These are phyloP conservation scores for Poecile atricapillus DNA, from an alignment of 2,113 vertebrate genomes.

Conservation along the genomic window DNA sequence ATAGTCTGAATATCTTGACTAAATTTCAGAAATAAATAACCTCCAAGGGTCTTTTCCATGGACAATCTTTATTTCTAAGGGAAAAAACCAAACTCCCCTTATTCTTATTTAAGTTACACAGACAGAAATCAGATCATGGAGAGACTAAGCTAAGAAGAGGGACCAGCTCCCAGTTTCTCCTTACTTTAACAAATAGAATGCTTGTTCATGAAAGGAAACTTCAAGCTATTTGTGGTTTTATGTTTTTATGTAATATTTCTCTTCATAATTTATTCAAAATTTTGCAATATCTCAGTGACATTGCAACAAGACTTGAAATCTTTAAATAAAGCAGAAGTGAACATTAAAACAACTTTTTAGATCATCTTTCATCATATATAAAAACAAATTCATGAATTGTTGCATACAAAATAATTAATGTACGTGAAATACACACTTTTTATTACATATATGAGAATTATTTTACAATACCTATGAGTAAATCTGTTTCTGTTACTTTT, in stretches of 20 bases:
- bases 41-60: background rate
- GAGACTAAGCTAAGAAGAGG: background rate
- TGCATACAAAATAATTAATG: background rate
- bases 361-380: background rate
- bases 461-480: background rate
- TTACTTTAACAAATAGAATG: background rate
- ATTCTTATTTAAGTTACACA: background rate
- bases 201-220: background rate
- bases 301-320: background rate
- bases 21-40: background rate
- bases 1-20: background rate
- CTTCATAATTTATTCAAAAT: background rate
- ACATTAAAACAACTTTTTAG: background rate
- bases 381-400: background rate
- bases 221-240: fast-evolving
- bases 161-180: background rate
- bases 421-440: background rate
- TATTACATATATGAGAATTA: background rate
- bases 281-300: background rate
- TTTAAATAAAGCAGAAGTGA: background rate
- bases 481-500: background rate
- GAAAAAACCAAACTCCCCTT: fast-evolving
- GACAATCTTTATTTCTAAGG: background rate
- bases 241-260: background rate
- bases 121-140: background rate